These are phyloP conservation scores for Gallinago stenura DNA, from an alignment of 2,797 vertebrate genomes.

Conservation along the genomic window DNA sequence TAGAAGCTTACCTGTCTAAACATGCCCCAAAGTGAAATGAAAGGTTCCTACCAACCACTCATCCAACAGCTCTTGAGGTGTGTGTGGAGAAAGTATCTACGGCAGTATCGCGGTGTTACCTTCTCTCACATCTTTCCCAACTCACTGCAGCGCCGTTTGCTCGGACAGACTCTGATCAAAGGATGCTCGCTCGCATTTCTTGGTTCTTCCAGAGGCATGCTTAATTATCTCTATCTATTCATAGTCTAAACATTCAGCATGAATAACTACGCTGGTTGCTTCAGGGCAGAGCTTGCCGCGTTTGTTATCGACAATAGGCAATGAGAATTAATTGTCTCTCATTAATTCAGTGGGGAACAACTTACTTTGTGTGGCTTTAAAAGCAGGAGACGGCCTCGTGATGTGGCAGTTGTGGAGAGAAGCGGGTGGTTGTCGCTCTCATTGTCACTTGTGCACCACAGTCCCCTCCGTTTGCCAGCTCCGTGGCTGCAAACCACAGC, in stretches of 20 bases:
- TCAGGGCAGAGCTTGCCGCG: not conserved
- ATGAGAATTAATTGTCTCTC: slow-evolving; percentile 37
- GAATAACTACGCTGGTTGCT: not conserved
- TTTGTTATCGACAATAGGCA: slow-evolving; percentile 43
- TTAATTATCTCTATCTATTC: slow-evolving; percentile 27
- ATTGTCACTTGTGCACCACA: not conserved
- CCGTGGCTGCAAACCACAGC: not conserved
- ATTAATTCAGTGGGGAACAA: slow-evolving; percentile 46
- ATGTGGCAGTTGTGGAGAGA: not conserved
- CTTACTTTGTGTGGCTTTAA: not conserved
- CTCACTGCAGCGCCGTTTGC: not conserved
- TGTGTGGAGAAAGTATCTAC: not conserved
- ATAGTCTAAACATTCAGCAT: not conserved
- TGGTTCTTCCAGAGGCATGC: not conserved
- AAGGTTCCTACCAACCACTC: not conserved
- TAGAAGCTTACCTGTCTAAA: not conserved
- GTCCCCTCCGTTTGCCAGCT: not conserved
- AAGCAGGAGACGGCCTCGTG: not conserved
- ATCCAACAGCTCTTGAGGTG: not conserved
- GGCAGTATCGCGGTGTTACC: not conserved
- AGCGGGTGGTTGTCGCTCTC: not conserved
- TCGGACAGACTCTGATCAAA: not conserved
- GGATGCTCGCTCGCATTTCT: not conserved
- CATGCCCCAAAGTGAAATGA: not conserved
- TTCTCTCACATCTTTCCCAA: not conserved